Base-by-base conservation (phyloP, 2,113 vertebrate species). In the Empidonax alnorum region DNA sequence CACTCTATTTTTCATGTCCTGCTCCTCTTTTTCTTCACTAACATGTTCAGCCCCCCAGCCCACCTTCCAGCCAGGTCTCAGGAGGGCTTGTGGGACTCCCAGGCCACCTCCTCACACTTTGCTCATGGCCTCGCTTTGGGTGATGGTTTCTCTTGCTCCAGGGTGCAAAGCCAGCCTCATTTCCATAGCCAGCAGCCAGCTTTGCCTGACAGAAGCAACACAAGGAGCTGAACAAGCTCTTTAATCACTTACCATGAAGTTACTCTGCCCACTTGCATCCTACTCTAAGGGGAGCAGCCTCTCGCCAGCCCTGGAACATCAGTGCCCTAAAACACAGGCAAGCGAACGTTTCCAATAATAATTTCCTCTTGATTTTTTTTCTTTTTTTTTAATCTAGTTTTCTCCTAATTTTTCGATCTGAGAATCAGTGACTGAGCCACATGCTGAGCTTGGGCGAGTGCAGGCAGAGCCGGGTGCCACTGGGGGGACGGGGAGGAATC, bases 401-500 rank as follows among this genome's bases (percentile, higher is more conserved):
- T 42, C 56, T 82, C 65, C 44, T 37, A 20, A 6, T 4, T 44
- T 35, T 20, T 63, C 37, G 39, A 35, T 62, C 25, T 28, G 59
- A 28, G 35, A 27, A 41, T 49, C 41, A 50, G 66, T 5, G 1
- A 14, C 12, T 2, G 16, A 79, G 65, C 46, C 8, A 4, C 0
- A 0, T 41, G 62, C 50, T 5, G 14, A 80, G 61, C 39, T 0
- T 3, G 58, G 77, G 37, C 42, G 56, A 44, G 46, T 1, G 3
- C 53, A 44, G 75, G 80, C 90, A 77, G 76, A 52, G 77, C 30
- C 0, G 7, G 76, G 41, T 2, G 6, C 37, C 7, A 6, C 0
- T 0, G 66, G 61, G 69, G 3, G 3, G 53, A 39, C 52, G 77
- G 59, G 67, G 76, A 83, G 56, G 71, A 58, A 81, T 27, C 3